A percentile compares a stretch with the other conserved stretches of the same genome.
These are phyloP conservation scores for Argyresthia albistria DNA, from an alignment of 2,888 invertebrate genomes.

Conservation along the genomic window DNA sequence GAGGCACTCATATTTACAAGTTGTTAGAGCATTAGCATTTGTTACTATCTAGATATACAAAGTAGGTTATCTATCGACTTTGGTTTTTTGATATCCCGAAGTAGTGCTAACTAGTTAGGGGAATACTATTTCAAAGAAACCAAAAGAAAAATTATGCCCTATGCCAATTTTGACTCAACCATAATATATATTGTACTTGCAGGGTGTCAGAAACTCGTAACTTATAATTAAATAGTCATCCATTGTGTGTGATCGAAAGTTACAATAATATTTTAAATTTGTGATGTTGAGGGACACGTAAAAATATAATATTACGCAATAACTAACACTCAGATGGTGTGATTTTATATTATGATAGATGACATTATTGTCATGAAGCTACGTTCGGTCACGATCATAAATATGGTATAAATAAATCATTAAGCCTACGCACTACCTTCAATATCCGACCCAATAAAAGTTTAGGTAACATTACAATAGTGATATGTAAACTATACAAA, in stretches of 20 bases:
- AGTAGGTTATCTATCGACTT: background rate
- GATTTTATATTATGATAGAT: slow-evolving; percentile 1
- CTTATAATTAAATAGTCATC: no score
- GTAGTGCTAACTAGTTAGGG: no score
- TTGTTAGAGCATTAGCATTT: background rate
- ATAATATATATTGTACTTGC: no score
- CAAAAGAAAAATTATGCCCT: no score
- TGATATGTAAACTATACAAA: background rate
- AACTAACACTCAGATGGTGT: background rate
- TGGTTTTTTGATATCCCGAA: no score
- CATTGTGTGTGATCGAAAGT: no score
- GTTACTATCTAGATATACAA: background rate
- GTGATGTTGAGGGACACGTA: no score
- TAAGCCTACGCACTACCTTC: background rate
- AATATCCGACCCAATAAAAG: background rate
- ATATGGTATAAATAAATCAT: background rate
- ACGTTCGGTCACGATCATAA: background rate
- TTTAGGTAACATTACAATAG: background rate
- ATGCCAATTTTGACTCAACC: no score
- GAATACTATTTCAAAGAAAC: no score
- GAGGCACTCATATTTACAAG: no score
- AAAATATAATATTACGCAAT: background rate
- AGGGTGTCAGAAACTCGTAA: no score
- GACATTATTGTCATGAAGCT: background rate
- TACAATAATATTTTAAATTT: background rate